phyloP scores from a whole-genome alignment of 2,113 vertebrate genomes.

The Atlantisia rogersi region DNA sequence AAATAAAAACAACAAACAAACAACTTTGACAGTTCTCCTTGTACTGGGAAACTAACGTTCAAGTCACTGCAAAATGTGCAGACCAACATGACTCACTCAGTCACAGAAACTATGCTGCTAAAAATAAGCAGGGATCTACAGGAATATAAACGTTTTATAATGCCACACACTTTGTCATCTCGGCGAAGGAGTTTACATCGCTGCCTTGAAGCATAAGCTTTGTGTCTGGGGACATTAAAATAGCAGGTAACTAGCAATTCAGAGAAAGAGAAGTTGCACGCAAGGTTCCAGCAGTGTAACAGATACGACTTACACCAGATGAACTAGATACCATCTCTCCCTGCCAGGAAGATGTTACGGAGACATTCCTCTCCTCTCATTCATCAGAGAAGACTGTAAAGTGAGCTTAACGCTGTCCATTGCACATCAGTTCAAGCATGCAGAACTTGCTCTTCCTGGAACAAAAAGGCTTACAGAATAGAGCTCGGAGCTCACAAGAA shows the following conservation, averaged over 20 bases:
- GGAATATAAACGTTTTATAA: conserved; percentile 37
- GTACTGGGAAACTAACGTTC: not conserved
- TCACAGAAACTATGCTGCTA: conserved; percentile 24
- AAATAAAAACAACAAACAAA: not conserved
- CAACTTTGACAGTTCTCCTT: not conserved
- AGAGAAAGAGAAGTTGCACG: not conserved
- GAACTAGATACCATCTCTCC: conserved; percentile 6
- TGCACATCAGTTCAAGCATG: not conserved
- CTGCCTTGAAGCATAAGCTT: not conserved
- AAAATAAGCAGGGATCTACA: conserved; percentile 40
- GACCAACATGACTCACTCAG: conserved; percentile 43
- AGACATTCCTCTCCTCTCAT: conserved; percentile 37
- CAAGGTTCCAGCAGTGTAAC: not conserved
- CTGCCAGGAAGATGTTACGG: not conserved
- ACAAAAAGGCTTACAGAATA: not conserved
- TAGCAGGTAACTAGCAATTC: not conserved
- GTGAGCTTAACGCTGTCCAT: not conserved
- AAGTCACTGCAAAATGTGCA: conserved; percentile 9
- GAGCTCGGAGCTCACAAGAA: not conserved
- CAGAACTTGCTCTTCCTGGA: not conserved
- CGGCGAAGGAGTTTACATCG: not conserved
- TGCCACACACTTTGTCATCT: conserved; percentile 39
- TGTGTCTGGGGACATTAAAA: not conserved
- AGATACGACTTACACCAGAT: not conserved
- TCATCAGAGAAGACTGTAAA: not conserved